These are phyloP conservation scores for Elmis aenea DNA, from an alignment of 2,888 invertebrate genomes.

Conservation along the genomic window DNA sequence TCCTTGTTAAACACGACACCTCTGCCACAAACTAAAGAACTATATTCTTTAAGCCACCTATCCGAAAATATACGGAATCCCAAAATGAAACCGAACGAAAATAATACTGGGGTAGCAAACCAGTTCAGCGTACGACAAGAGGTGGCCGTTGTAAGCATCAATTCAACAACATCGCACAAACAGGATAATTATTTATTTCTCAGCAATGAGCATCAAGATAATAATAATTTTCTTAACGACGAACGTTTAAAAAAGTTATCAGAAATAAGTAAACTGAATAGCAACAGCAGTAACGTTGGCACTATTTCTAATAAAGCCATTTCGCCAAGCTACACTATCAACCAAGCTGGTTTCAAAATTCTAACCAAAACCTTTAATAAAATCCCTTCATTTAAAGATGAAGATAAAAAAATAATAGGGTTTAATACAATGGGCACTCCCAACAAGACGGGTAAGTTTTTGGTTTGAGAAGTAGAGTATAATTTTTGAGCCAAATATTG, in stretches of 20 bases:
- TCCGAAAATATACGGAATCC: too few species aligned
- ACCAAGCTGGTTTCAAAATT: conserved; percentile 62
- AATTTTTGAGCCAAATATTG: too few species aligned
- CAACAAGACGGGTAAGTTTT: conserved; percentile 33
- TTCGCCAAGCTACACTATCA: conserved; percentile 56
- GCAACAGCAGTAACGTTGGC: conserved; percentile 50
- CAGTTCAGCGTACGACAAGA: conserved; percentile 14
- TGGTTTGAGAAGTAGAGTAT: too few species aligned
- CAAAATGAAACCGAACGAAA: conserved; percentile 6
- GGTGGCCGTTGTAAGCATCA: conserved; percentile 23
- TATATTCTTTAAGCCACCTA: too few species aligned
- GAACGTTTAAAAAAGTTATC: conserved; percentile 51
- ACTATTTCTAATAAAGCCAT: conserved; percentile 59
- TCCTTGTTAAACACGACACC: conserved; percentile 4
- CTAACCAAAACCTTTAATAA: conserved; percentile 62
- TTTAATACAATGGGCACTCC: conserved; percentile 18
- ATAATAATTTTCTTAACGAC: conserved; percentile 27
- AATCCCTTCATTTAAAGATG: conserved; percentile 48
- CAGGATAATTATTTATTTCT: conserved; percentile 17
- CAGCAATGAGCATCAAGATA: too few species aligned
- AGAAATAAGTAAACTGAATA: conserved; percentile 54
- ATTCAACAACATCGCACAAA: conserved; percentile 26
- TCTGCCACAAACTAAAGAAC: not conserved
- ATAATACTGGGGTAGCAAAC: conserved; percentile 2
- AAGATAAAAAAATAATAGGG: conserved; percentile 18